These are phyloP conservation scores for Strix occidentalis DNA, from an alignment of 2,797 vertebrate genomes.

Conservation along the genomic window DNA sequence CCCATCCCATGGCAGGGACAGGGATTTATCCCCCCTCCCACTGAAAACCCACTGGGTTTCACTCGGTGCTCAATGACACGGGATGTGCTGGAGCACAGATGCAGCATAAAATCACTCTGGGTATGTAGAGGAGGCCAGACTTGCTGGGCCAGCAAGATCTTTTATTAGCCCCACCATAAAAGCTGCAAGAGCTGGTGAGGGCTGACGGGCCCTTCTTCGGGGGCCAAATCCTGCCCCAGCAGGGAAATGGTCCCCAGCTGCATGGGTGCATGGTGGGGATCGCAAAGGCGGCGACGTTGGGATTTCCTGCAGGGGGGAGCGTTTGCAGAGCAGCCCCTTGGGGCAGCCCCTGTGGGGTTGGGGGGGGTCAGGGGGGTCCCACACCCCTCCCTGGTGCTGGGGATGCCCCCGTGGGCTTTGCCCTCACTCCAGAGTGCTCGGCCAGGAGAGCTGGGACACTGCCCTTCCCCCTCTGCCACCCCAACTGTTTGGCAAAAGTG, in stretches of 20 bases:
- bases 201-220: neutral
- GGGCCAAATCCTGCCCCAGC: neutral
- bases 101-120: neutral
- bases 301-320: neutral
- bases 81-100: neutral
- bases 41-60: neutral
- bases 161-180: neutral
- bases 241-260: fast-evolving
- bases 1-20: neutral
- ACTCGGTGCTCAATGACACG: fast-evolving
- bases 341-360: neutral
- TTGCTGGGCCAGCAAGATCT: neutral
- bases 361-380: neutral
- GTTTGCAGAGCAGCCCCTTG: neutral
- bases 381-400: neutral
- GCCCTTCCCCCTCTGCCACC: neutral
- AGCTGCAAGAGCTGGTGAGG: neutral
- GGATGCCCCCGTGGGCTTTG: neutral
- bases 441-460: neutral
- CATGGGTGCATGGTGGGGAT: neutral
- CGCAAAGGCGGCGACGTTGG: fast-evolving
- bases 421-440: fast-evolving
- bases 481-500: neutral
- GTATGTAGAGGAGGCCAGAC: fast-evolving
- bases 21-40: neutral